Evolutionary conservation across 2,113 vertebrate species (phyloP), one percentile per base, ranked within the genome.

Genomic region (Ramphastos sulfuratus): DNA sequence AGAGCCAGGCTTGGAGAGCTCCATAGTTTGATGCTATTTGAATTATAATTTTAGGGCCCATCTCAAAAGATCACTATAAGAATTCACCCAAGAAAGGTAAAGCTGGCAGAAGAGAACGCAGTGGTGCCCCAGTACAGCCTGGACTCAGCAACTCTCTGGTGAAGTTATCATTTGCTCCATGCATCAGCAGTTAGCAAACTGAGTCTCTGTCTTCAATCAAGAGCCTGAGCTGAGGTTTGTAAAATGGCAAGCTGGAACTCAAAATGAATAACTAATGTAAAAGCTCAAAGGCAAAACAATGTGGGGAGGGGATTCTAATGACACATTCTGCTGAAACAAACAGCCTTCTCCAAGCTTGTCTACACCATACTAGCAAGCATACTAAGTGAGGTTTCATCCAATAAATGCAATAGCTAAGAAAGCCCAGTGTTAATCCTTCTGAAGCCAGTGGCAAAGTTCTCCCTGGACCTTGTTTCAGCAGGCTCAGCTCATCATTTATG

Each of bases 171-270:
- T 90, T 89, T 79, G 87, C 81, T 94, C 85, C 59, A 14, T 52
- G 84, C 79, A 91, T 44, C 69, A 92, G 70, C 87, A 92, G 77
- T 87, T 74, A 93, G 87, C 72, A 94, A 94, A 94, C 87, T 61
- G 55, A 91, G 58, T 31, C 80, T 94, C 91, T 96, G 93, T 91
- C 82, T 96, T 85, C 82, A 94, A 95, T 91, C 93, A 93, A 94
- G 84, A 90, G 81, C 66, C 85, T 94, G 82, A 93, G 63, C 58
- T 83, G 75, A 84, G 44, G 83, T 71, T 82, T 94, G 82, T 80
- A 94, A 93, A 94, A 97, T 82, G 60, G 90, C 86, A 95, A 92
- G 89, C 72, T 94, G 79, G 87, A 96, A 83, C 70, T 92, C 75
- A 74, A 78, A 95, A 82, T 91, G 66, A 96, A 60, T 91, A 92